Evolutionary conservation across 2,888 invertebrate species (phyloP).

Genomic region (Drosophila ezoana): DNA sequence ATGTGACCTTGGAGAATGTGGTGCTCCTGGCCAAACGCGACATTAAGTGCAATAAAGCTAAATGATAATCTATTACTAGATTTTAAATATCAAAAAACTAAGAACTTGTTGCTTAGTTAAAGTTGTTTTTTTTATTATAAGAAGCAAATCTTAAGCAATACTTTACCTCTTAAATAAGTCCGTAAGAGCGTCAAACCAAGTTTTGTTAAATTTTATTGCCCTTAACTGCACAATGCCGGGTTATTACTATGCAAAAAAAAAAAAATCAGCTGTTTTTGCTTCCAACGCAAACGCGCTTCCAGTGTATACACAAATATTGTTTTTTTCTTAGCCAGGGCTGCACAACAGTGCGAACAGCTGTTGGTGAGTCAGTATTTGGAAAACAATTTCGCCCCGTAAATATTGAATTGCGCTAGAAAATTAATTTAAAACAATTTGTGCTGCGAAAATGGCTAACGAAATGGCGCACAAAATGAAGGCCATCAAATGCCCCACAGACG

Average conservation of each 20-base stretch:
- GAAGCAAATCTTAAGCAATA: no score
- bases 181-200: not conserved
- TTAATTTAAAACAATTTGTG: slow-evolving; percentile 25
- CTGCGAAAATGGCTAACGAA: slow-evolving; percentile 52
- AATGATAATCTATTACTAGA: slow-evolving; percentile 1
- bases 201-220: not conserved
- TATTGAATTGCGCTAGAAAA: slow-evolving; percentile 28
- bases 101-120: no score
- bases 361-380: slow-evolving; percentile 57
- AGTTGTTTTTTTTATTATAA: no score
- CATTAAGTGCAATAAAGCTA: slow-evolving; percentile 37
- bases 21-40: slow-evolving; percentile 87
- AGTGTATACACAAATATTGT: slow-evolving; percentile 43
- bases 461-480: slow-evolving; percentile 91
- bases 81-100: not conserved
- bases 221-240: not conserved
- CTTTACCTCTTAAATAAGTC: no score
- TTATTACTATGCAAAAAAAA: no score
- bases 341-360: slow-evolving; percentile 49
- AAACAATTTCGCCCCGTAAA: slow-evolving; percentile 30
- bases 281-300: slow-evolving; percentile 31
- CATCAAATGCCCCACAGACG: slow-evolving; percentile 95
- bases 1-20: slow-evolving; percentile 91
- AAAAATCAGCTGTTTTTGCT: slow-evolving; percentile 39
- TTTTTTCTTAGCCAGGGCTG: slow-evolving; percentile 36